A percentile compares a stretch with the other conserved stretches of the same genome.
Conservation (phyloP, 2,888 invertebrate genomes). For the Matsumyia berberina region DNA sequence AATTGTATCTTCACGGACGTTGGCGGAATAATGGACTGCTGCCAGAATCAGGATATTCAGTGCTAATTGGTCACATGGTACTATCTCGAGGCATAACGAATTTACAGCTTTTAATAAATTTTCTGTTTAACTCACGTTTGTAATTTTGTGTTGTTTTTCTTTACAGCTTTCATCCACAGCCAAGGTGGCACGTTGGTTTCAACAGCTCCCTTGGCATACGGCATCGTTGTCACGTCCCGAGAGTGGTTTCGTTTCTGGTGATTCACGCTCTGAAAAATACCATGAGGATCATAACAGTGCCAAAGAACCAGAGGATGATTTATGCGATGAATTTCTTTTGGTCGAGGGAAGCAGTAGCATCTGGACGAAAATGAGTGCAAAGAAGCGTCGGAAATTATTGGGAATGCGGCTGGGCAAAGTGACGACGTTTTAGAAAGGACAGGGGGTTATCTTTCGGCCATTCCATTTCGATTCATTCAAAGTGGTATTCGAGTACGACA, state of each 20-base stretch:
- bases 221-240: constrained; percentile 90
- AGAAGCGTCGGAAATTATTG: constrained; percentile 89
- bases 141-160: constrained; percentile 48
- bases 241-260: constrained; percentile 91
- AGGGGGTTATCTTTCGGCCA: constrained; percentile 17
- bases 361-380: constrained; percentile 88
- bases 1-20: background rate
- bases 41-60: constrained; percentile 27
- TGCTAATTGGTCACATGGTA: constrained; percentile 53
- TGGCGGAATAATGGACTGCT: constrained; percentile 26
- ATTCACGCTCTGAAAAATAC: constrained; percentile 85
- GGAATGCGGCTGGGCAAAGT: constrained; percentile 89
- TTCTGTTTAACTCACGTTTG: constrained; percentile 66
- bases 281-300: constrained; percentile 84
- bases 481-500: constrained; percentile 32
- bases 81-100: constrained; percentile 17
- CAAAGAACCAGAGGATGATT: constrained; percentile 82
- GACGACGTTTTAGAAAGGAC: constrained; percentile 87
- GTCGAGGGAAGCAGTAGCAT: constrained; percentile 88
- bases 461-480: constrained; percentile 37
- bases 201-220: constrained; percentile 86
- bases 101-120: constrained; percentile 36
- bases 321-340: constrained; percentile 87
- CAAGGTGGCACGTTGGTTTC: constrained; percentile 93
- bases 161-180: constrained; percentile 90